Evolutionary conservation across 30 jellyfish, hydroid and myxozoan genomes (phyloP).

Genomic region (Hydra vulgaris): DNA sequence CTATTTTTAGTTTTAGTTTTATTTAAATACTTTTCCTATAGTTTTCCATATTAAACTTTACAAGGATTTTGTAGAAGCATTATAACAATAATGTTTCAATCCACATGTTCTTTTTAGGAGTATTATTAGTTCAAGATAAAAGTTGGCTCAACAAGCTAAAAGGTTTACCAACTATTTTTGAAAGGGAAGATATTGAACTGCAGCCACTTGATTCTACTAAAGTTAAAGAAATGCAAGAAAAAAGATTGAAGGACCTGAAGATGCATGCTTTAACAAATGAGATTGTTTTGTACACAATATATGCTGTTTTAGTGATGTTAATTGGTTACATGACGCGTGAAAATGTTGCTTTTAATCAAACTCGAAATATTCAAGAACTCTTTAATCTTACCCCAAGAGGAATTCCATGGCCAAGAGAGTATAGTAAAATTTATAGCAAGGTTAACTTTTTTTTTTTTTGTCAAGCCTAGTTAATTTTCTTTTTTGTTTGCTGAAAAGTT

Average conservation of each 20-base stretch:
- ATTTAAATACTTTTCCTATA: too few species aligned
- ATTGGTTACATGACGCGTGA: conserved; percentile 74
- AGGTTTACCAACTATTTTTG: conserved; percentile 28
- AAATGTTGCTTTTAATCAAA: conserved; percentile 57
- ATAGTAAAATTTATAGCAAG: too few species aligned
- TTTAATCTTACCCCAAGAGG: too few species aligned
- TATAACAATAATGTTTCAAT: too few species aligned
- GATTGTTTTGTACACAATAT: conserved; percentile 47
- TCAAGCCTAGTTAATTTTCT: too few species aligned
- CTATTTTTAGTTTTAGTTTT: background rate
- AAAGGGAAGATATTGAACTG: conserved; percentile 16
- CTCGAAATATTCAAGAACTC: conserved; percentile 48
- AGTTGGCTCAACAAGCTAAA: conserved; percentile 76
- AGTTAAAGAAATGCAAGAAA: conserved; percentile 55
- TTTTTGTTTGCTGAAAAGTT: too few species aligned
- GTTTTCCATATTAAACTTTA: too few species aligned
- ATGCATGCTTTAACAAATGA: conserved; percentile 80
- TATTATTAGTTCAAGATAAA: conserved; percentile 58
- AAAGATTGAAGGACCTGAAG: conserved; percentile 69
- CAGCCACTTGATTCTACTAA: conserved; percentile 72
- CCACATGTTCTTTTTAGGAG: background rate
- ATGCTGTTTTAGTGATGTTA: conserved; percentile 45
- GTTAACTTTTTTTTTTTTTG: too few species aligned
- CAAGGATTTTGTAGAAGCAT: too few species aligned
- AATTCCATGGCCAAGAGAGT: too few species aligned